Percentiles rank a stretch among this genome's conserved stretches.
phyloP scores from a whole-genome alignment of 2,797 vertebrate species.

The Anisognathus igniventris region DNA sequence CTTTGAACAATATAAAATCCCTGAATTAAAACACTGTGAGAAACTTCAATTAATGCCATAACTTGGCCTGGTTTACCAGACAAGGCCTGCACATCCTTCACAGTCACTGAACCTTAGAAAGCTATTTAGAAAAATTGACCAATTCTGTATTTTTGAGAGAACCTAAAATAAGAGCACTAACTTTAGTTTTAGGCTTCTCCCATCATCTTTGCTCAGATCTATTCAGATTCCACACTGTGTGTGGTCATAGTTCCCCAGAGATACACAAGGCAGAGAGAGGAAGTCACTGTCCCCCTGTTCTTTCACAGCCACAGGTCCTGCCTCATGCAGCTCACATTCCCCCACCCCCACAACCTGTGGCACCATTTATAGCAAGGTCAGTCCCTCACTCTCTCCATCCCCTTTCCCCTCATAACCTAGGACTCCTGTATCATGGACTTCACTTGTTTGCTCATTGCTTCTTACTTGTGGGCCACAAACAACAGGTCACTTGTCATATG shows the following conservation, averaged over 20 bases:
- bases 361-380: neutral
- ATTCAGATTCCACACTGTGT: neutral
- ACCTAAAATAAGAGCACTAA: neutral
- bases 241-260: neutral
- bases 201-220: neutral
- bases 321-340: neutral
- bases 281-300: neutral
- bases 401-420: slow-evolving; percentile 36
- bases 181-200: neutral
- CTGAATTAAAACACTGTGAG: neutral
- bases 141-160: neutral
- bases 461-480: neutral
- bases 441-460: slow-evolving; percentile 37
- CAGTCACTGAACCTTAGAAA: neutral
- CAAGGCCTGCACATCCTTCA: neutral
- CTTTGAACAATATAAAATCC: neutral
- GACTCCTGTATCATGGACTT: neutral
- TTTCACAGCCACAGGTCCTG: neutral
- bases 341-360: neutral
- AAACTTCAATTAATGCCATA: neutral
- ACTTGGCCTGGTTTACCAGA: neutral
- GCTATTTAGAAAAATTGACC: neutral
- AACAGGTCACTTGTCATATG: neutral
- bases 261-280: neutral
- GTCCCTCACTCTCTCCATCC: neutral